Evolutionary conservation across 2,113 vertebrate species (phyloP).

Genomic region (Pionites leucogaster): DNA sequence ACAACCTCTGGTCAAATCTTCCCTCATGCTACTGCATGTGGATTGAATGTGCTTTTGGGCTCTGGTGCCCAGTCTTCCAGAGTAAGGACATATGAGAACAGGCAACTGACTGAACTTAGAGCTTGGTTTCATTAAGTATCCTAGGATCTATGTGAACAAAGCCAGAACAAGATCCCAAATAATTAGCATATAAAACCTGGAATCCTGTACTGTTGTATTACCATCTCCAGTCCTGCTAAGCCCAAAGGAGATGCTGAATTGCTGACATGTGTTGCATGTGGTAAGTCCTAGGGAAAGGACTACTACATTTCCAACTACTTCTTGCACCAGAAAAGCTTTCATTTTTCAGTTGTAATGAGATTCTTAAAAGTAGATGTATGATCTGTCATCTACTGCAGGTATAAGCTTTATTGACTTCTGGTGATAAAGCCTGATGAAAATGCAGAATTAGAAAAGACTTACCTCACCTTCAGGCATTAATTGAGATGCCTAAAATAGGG

Average conservation of each 20-base stretch:
- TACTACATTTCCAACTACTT: not conserved
- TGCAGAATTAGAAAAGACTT: not conserved
- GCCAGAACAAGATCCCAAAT: not conserved
- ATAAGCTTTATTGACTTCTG: not conserved
- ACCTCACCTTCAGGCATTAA: not conserved
- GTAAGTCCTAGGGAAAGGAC: not conserved
- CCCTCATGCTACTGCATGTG: not conserved
- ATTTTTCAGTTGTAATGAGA: not conserved
- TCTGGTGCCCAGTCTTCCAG: fast-evolving
- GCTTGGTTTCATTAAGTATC: not conserved
- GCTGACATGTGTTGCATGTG: not conserved
- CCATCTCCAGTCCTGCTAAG: not conserved
- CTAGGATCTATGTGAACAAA: not conserved
- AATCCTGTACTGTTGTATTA: not conserved
- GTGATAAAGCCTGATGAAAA: not conserved
- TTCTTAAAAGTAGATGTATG: not conserved
- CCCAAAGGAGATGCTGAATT: not conserved
- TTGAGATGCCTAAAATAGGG: not conserved
- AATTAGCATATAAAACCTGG: not conserved
- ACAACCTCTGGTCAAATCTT: not conserved
- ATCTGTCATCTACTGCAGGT: not conserved
- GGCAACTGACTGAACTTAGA: not conserved
- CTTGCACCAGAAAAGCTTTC: not conserved
- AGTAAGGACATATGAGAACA: fast-evolving
- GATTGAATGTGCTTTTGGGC: not conserved